Evolutionary conservation across 2,113 vertebrate genomes (phyloP).

Genomic region (Hiodon alosoides): DNA sequence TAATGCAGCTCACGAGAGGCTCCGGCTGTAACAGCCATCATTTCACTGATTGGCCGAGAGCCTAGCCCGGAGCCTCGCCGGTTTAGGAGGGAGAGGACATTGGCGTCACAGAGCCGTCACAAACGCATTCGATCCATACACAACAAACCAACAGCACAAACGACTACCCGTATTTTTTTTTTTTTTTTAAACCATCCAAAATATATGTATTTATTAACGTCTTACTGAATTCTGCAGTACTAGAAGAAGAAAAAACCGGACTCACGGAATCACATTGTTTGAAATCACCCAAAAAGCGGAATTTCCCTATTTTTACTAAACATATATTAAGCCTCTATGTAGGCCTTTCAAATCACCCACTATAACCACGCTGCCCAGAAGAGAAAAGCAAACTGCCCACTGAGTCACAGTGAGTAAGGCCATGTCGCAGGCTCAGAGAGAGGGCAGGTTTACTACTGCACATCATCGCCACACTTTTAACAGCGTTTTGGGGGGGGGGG

Average conservation of each 20-base stretch:
- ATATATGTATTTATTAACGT: background rate
- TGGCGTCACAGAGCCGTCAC: too few species aligned
- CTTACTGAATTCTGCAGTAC: background rate
- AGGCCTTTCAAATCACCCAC: background rate
- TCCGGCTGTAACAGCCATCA: too few species aligned
- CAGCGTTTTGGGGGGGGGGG: background rate
- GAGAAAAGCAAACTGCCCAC: background rate
- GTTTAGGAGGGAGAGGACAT: too few species aligned
- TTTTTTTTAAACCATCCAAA: background rate
- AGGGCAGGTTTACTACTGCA: too few species aligned
- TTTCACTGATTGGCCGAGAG: too few species aligned
- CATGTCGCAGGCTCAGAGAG: background rate
- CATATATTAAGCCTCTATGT: too few species aligned
- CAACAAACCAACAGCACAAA: background rate
- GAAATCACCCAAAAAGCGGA: background rate
- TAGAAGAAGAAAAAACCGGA: background rate
- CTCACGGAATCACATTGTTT: background rate
- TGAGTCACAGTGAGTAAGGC: conserved; percentile 4
- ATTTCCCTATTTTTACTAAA: background rate
- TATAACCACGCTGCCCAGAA: background rate
- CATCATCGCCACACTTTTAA: too few species aligned
- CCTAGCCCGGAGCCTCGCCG: too few species aligned
- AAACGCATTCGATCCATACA: background rate
- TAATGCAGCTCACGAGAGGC: too few species aligned
- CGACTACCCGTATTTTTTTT: background rate